Evolutionary conservation across 2,797 vertebrate species (phyloP).

Genomic region (Paedocypris micromegethes): DNA sequence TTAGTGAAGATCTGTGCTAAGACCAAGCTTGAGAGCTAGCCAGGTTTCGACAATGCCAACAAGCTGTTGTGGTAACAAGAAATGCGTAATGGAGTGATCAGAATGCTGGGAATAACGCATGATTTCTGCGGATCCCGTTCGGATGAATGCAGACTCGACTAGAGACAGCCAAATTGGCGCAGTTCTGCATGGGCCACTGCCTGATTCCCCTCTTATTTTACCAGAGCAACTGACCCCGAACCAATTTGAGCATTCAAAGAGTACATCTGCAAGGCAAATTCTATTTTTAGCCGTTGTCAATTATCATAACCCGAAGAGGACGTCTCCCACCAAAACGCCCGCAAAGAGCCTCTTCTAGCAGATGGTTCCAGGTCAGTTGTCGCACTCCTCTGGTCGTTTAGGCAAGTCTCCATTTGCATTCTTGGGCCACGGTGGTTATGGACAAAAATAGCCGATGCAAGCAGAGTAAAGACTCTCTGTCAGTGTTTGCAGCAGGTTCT

Average conservation of each 20-base stretch:
- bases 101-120: slow-evolving; percentile 34
- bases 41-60: slow-evolving; percentile 2
- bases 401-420: slow-evolving; percentile 11
- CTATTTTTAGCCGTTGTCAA: slow-evolving; percentile 15
- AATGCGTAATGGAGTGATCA: slow-evolving; percentile 38
- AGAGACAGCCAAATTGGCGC: slow-evolving; percentile 34
- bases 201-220: slow-evolving; percentile 5
- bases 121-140: slow-evolving; percentile 46
- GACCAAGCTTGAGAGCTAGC: neutral
- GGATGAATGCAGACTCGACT: slow-evolving; percentile 46
- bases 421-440: neutral
- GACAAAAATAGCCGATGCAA: neutral
- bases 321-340: neutral
- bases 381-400: neutral
- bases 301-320: slow-evolving; percentile 9
- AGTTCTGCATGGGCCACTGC: slow-evolving; percentile 1
- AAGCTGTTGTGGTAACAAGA: slow-evolving; percentile 22
- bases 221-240: slow-evolving; percentile 26
- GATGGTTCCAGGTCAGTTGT: slow-evolving; percentile 14
- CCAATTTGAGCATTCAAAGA: slow-evolving; percentile 8
- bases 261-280: slow-evolving; percentile 17
- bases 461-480: neutral
- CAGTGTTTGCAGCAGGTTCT: slow-evolving; percentile 1
- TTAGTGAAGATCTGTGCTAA: neutral
- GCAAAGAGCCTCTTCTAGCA: neutral